These are phyloP conservation scores for Hyphantria cunea DNA, from an alignment of 1,140 invertebrate genomes.

Conservation along the genomic window DNA sequence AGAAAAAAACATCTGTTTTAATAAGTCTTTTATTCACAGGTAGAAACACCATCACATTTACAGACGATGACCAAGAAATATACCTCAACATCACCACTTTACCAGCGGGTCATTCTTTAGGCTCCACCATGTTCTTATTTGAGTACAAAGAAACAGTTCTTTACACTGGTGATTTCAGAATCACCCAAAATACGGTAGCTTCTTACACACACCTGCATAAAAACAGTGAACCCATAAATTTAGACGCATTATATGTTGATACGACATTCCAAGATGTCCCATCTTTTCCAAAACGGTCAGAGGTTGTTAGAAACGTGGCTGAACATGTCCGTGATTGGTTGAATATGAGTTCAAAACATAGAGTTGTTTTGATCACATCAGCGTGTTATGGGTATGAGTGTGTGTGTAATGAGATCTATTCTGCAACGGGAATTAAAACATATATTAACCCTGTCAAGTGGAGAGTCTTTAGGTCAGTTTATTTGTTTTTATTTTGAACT, in stretches of 20 bases:
- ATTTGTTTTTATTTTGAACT: background rate
- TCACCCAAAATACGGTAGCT: slow-evolving; percentile 79
- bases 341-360: slow-evolving; percentile 61
- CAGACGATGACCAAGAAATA: slow-evolving; percentile 27
- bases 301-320: slow-evolving; percentile 80
- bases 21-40: slow-evolving; percentile 52
- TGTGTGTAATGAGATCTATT: slow-evolving; percentile 82
- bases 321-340: slow-evolving; percentile 82
- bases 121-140: slow-evolving; percentile 89
- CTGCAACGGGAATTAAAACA: slow-evolving; percentile 79
- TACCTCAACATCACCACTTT: slow-evolving; percentile 83
- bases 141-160: slow-evolving; percentile 80
- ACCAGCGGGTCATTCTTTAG: slow-evolving; percentile 87
- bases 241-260: slow-evolving; percentile 86
- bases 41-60: slow-evolving; percentile 44
- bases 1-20: no score
- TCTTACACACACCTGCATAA: slow-evolving; percentile 82
- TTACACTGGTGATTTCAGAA: slow-evolving; percentile 88
- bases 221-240: slow-evolving; percentile 72
- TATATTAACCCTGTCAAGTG: slow-evolving; percentile 73
- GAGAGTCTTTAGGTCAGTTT: slow-evolving; percentile 58
- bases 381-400: slow-evolving; percentile 84
- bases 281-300: slow-evolving; percentile 83
- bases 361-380: slow-evolving; percentile 80
- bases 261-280: slow-evolving; percentile 85